phyloP scores from a whole-genome alignment of 2,113 vertebrate genomes.

The Calyptommatus sinebrachiatus region DNA sequence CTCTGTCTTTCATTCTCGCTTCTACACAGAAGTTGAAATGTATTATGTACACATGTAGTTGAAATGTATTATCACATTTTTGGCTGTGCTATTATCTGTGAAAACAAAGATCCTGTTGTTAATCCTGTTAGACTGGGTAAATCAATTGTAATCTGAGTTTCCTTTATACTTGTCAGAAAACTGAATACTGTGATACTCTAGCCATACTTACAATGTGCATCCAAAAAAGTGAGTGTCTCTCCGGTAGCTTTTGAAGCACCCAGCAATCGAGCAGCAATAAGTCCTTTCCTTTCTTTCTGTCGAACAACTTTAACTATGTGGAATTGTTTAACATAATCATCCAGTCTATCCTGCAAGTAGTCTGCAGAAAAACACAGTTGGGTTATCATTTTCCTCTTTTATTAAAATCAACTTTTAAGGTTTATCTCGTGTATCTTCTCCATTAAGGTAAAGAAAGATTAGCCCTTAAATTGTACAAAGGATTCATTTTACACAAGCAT shows the following conservation, averaged over 20 bases:
- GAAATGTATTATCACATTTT: no score
- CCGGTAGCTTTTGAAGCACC: constrained; percentile 90
- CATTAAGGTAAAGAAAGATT: background rate
- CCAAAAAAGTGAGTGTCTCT: constrained; percentile 93
- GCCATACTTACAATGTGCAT: constrained; percentile 94
- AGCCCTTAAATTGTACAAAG: no score
- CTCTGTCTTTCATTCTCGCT: background rate
- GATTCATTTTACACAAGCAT: no score
- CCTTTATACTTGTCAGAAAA: background rate
- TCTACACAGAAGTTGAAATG: no score
- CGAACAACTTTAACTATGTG: constrained; percentile 89
- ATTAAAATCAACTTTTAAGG: background rate
- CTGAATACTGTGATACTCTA: background rate
- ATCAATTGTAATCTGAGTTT: background rate
- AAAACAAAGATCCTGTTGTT: no score
- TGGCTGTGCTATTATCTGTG: background rate
- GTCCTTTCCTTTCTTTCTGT: constrained; percentile 91
- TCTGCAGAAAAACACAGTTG: constrained; percentile 73
- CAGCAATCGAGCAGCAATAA: constrained; percentile 91
- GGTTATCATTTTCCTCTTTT: constrained; percentile 18
- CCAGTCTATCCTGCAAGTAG: constrained; percentile 84
- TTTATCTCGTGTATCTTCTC: background rate
- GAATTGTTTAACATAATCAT: constrained; percentile 87
- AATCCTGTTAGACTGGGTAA: no score
- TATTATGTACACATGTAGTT: no score